Base-by-base conservation (phyloP, 2,888 invertebrate species). In the Agelastica alni region DNA sequence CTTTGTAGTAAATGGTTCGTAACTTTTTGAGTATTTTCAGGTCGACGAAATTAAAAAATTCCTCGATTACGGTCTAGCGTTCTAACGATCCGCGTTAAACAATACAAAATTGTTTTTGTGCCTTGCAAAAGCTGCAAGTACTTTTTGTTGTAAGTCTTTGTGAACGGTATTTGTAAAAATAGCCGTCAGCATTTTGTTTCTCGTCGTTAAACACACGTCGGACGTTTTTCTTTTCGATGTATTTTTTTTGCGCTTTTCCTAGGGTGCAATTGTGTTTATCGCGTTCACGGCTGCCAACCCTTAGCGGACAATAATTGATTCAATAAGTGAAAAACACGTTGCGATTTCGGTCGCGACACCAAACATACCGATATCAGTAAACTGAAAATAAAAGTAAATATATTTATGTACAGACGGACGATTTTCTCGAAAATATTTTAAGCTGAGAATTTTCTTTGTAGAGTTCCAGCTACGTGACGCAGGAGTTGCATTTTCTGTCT, bases 261-360 rank as follows among this genome's bases (percentile, higher is more conserved):
- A 56, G 56, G 58, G 59, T 60, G 60, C 60, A 62, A 62, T 62
- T 63, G 61, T 61, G 55, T 60, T 52, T 52, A 60, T 62, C 66
- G 65, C 63, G 66, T 69, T 70, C 70, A 68, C 67, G 73, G 72
- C 73, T 75, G 70, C 74, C 73, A 72, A 72, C 75, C 75, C 74
- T 75, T 73, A 70, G 74, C 72, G 75, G 73, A 70, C 70, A 72
- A 70, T 75, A 76, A 76, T 76, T 75, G 76, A 76, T 76, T 75
- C 76, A 76, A 76, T 76, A 75, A 75, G 73, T 65, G 71, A 70
- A 72, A 75, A 76, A 75, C 76, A 76, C 76, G 76, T 67, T 64
- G 64, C 58, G 55, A 63, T 66, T 68, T 65, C 67, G 69, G 69
- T 66, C 66, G 68, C 71, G 66, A 72, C 71, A 71, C 72, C 73